Percentiles rank a stretch among this genome's conserved stretches.
These are phyloP conservation scores for Micromesistius poutassou DNA, from an alignment of 2,797 vertebrate genomes.

Conservation along the genomic window DNA sequence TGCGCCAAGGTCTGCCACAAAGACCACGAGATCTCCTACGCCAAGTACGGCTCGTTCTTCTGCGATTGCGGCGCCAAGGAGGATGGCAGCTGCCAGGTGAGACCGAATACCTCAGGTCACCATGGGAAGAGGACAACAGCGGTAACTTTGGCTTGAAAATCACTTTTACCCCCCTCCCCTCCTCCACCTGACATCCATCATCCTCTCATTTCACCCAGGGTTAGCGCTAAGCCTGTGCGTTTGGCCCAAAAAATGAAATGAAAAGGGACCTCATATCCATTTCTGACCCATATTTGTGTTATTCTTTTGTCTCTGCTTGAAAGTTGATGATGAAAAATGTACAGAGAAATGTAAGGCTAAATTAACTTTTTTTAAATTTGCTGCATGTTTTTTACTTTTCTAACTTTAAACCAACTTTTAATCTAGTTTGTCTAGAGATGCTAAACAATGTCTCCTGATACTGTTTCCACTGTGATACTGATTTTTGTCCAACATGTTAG, in stretches of 20 bases:
- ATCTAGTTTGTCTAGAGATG: not conserved
- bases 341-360: constrained; percentile 13
- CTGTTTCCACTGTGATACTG: not conserved
- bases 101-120: constrained; percentile 83
- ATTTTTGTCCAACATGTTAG: not conserved
- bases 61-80: constrained; percentile 99
- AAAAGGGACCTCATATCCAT: constrained; percentile 7
- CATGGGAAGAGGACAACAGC: constrained; percentile 83
- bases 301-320: constrained; percentile 26
- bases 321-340: constrained; percentile 11
- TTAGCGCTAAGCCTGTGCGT: constrained; percentile 59
- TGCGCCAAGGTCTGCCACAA: constrained; percentile 99
- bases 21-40: constrained; percentile 99
- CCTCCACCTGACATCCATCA: constrained; percentile 74
- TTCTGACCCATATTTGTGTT: constrained; percentile 24
- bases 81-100: constrained; percentile 99
- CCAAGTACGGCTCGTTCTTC: constrained; percentile 99
- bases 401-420: not conserved
- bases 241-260: constrained; percentile 39
- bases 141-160: constrained; percentile 85
- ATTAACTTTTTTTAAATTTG: not conserved
- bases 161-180: constrained; percentile 54
- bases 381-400: not conserved
- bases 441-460: not conserved
- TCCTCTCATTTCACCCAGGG: constrained; percentile 74